Conservation (phyloP, 2,113 vertebrate genomes). For the Hypocryptadius cinnamomeus region DNA sequence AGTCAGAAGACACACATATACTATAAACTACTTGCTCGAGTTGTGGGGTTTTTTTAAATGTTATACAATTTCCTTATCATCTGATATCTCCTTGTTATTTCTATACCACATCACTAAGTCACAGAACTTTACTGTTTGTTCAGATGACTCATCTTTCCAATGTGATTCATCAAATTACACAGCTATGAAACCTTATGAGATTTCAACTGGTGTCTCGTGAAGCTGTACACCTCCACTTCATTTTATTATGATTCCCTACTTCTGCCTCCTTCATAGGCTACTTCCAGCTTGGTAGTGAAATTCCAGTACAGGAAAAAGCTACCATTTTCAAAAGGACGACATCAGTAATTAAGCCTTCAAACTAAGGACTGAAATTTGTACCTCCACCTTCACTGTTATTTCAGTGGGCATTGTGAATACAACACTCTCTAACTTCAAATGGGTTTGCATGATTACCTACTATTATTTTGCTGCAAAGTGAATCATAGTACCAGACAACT, state of each 20-base stretch:
- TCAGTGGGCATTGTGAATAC: neutral
- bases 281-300: neutral
- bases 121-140: constrained; percentile 11
- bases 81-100: neutral
- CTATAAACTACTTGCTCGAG: neutral
- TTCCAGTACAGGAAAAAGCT: neutral
- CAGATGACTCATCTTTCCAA: constrained; percentile 45
- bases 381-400: neutral
- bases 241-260: neutral
- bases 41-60: neutral
- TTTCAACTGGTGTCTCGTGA: neutral
- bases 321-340: neutral
- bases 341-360: neutral
- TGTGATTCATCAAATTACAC: constrained; percentile 12
- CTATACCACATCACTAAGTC: neutral
- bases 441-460: neutral
- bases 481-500: neutral
- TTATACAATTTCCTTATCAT: neutral
- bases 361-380: neutral
- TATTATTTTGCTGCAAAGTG: neutral
- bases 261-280: neutral
- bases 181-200: neutral
- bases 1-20: neutral
- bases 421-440: neutral
- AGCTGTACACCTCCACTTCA: constrained; percentile 7